Evolutionary conservation across 2,888 invertebrate species (phyloP), one percentile per base, ranked within the genome.

Genomic region (Melangyna quadrimaculata): DNA sequence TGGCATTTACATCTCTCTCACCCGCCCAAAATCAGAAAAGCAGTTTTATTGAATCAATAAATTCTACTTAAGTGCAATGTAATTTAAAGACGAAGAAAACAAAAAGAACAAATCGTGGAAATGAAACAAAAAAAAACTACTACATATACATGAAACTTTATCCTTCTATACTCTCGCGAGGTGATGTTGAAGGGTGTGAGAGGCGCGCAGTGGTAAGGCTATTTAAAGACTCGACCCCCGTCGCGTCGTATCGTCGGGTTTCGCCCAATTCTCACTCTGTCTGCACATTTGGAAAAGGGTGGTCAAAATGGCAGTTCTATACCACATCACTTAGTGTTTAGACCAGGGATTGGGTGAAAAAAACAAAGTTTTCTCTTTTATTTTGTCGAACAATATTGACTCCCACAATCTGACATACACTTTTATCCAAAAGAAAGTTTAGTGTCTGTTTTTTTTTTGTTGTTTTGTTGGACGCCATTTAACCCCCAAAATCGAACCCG

Each of bases 21-120:
- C 48, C 61, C 55, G 45, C n/a, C n/a, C n/a, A n/a, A n/a, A 45
- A 70, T 70, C 63, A 29, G 27, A 9, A 29, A 75, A 84, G 32
- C 71, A 80, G 71, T 84, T 80, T n/a, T 84, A 80, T 84, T 77
- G 71, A 84, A 84, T 84, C 84, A 84, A 84, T 84, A 84, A 72
- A 75, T 72, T 77, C 80, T 69, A 69, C 75, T 84, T 84, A 84
- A 84, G 84, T 80, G 80, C 80, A 84, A 72, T 77, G 75, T 84
- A 84, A 80, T 80, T 75, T 55, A 3, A 22, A 59, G 32, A 67
- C 40, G 24, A 63, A 40, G 17, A 63, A 43, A 65, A 61, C 27
- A 45, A 32, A 45, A 72, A 45, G 19, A 40, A 78, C 77, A 71
- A 78, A 65, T 75, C 70, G 70, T 70, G 48, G 48, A 67, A 48